phyloP scores from a whole-genome alignment of 1,140 invertebrate genomes.

The Idris sp. region DNA sequence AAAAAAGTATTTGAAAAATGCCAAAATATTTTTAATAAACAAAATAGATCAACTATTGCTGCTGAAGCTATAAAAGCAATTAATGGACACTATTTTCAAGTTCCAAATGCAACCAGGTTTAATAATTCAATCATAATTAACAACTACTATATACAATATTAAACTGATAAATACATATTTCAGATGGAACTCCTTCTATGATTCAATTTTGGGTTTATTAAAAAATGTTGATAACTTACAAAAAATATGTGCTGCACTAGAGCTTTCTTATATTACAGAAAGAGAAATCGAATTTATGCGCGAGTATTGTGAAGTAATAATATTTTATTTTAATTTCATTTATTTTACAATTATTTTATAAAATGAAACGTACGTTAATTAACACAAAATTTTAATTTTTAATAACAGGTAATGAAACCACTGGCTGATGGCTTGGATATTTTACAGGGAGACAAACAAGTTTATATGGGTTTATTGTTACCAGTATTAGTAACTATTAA shows the following conservation, averaged over 20 bases:
- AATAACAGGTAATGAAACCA: conserved; percentile 4
- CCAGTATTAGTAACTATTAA: background rate
- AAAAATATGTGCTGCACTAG: conserved; percentile 4
- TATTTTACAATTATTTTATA: too few species aligned
- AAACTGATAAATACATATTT: background rate
- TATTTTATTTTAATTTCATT: too few species aligned
- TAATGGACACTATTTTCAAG: conserved; percentile 16
- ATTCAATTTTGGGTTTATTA: conserved; percentile 3
- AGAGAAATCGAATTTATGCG: conserved; percentile 5
- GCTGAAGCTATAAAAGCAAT: conserved; percentile 7
- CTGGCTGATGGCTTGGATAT: conserved; percentile 1
- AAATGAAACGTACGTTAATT: too few species aligned
- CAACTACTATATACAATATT: background rate
- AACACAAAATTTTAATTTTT: background rate
- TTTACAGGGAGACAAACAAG: background rate
- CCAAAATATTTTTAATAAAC: conserved; percentile 17
- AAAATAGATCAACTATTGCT: conserved; percentile 12
- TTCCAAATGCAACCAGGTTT: conserved; percentile 15
- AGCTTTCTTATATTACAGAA: background rate
- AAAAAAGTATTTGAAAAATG: conserved; percentile 11
- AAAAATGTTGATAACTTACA: conserved; percentile 2
- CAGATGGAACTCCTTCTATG: conserved; percentile 15
- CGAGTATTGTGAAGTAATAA: conserved; percentile 2
- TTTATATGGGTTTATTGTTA: conserved; percentile 1
- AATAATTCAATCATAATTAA: conserved; percentile 5